A percentile compares a stretch with the other conserved stretches of the same genome.
Conservation (phyloP, 1,140 invertebrate species). For the Diprion similis region DNA sequence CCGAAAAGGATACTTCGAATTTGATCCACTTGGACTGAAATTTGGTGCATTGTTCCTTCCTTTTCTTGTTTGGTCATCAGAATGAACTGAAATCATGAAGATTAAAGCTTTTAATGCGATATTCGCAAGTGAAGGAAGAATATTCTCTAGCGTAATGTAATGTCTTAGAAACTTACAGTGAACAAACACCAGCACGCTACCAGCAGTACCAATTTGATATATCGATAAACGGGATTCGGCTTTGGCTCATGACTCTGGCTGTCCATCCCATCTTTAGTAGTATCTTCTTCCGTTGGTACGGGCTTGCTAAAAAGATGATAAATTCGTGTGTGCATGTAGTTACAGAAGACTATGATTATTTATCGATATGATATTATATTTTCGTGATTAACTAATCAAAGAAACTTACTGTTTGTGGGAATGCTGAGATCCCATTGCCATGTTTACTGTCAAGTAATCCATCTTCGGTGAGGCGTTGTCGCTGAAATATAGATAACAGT, state of each 20-base stretch:
- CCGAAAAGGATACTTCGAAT: slow-evolving; percentile 50
- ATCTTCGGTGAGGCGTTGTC: neutral
- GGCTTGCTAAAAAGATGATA: neutral
- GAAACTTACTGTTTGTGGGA: neutral
- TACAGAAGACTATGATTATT: too few species aligned
- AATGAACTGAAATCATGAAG: slow-evolving; percentile 65
- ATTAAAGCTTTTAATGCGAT: slow-evolving; percentile 8
- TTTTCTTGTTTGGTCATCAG: slow-evolving; percentile 72
- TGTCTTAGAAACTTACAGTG: slow-evolving; percentile 38
- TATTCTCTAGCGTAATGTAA: neutral
- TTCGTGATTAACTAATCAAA: neutral
- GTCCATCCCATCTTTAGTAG: slow-evolving; percentile 16
- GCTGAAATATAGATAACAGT: neutral
- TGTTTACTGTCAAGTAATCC: neutral
- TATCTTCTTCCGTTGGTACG: slow-evolving; percentile 23
- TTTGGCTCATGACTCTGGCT: slow-evolving; percentile 25
- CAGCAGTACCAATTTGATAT: slow-evolving; percentile 42
- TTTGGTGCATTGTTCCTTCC: slow-evolving; percentile 65
- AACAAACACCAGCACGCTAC: slow-evolving; percentile 47
- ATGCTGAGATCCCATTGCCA: neutral
- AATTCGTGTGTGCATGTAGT: too few species aligned
- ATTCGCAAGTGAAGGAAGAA: neutral
- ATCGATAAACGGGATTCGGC: slow-evolving; percentile 37
- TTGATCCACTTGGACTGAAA: slow-evolving; percentile 62
- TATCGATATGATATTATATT: neutral